Percentiles rank a stretch among this genome's conserved stretches.
Evolutionary conservation across 1,140 invertebrate genomes (phyloP).

Genomic region (Zophobas morio): DNA sequence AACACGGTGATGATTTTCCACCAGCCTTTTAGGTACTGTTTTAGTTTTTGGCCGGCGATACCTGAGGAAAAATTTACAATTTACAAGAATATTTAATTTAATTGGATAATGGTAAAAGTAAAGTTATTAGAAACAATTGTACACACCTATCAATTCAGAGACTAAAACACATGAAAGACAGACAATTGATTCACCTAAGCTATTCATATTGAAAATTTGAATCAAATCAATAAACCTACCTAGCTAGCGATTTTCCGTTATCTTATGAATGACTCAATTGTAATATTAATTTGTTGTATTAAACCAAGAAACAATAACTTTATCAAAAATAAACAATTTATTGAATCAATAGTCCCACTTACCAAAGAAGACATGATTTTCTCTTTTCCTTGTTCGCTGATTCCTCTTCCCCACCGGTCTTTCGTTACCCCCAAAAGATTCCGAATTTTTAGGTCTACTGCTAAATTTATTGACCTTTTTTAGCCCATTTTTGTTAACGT

Average conservation of each 20-base stretch:
- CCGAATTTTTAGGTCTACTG: slow-evolving; percentile 56
- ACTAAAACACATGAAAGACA: too few species aligned
- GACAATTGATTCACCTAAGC: too few species aligned
- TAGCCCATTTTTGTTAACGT: slow-evolving; percentile 59
- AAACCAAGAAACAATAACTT: background rate
- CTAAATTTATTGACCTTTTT: slow-evolving; percentile 60
- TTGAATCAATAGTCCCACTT: slow-evolving; percentile 27
- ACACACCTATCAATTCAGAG: too few species aligned
- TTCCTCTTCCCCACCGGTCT: slow-evolving; percentile 62
- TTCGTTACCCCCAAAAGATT: slow-evolving; percentile 57
- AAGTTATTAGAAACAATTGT: too few species aligned
- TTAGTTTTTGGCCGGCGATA: slow-evolving; percentile 66
- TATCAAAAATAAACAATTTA: slow-evolving; percentile 4
- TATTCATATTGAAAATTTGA: too few species aligned
- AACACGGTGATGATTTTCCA: slow-evolving; percentile 77
- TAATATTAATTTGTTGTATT: too few species aligned
- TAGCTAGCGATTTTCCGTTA: too few species aligned
- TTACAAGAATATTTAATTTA: too few species aligned
- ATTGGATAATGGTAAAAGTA: too few species aligned
- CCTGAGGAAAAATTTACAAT: slow-evolving; percentile 55
- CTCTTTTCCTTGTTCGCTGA: slow-evolving; percentile 62
- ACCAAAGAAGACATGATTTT: slow-evolving; percentile 62
- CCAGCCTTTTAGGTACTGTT: slow-evolving; percentile 77
- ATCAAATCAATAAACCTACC: too few species aligned
- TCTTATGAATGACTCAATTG: too few species aligned